Base-by-base conservation (phyloP, 2,888 invertebrate genomes). In the Drosophila multiciliata region DNA sequence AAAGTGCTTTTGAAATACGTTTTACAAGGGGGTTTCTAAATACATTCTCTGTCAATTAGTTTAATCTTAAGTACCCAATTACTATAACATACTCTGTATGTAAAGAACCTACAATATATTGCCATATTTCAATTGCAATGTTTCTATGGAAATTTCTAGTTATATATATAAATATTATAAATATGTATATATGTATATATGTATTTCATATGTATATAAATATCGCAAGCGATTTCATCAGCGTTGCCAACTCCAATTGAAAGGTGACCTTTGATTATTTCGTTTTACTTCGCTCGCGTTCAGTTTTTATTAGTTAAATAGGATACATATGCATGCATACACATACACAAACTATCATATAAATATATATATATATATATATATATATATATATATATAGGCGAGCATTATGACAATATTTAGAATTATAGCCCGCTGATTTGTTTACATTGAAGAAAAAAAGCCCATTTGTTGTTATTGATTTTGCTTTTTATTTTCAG, bases 261-360 rank as follows among this genome's bases (percentile, higher is more conserved):
- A 49, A 49, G 36, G 36, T 60, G 75, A 70, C 60, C 75, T 75
- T 70, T 75, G 70, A 61, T 61, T 59, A 50, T 54, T 49, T 74
- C 50, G 63, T 42, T 52, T 57, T 52, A 36, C n/a, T 61, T 53
- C 40, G 45, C 61, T 54, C 11, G 38, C 52, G 48, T 29, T 63
- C 61, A 42, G 42, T 50, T 29, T 29, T 29, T 60, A 38, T 73
- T 48, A 26, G 74, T 61, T 73, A 66, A 49, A 73, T 73, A 66
- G 29, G 26, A 50, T 50, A 50, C n/a, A 50, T n/a, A 26, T 2
- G 23, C 45, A 20, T 15, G 12, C 15, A 15, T 7, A 49, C n/a
- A n/a, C n/a, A n/a, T n/a, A n/a, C 23, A 4, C 23, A 38, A 38
- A 17, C 36, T 7, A 36, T 17, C 38, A 23, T 23, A n/a, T n/a